These are phyloP conservation scores for Ostrea edulis DNA, from an alignment of 1,140 invertebrate species.

Conservation along the genomic window DNA sequence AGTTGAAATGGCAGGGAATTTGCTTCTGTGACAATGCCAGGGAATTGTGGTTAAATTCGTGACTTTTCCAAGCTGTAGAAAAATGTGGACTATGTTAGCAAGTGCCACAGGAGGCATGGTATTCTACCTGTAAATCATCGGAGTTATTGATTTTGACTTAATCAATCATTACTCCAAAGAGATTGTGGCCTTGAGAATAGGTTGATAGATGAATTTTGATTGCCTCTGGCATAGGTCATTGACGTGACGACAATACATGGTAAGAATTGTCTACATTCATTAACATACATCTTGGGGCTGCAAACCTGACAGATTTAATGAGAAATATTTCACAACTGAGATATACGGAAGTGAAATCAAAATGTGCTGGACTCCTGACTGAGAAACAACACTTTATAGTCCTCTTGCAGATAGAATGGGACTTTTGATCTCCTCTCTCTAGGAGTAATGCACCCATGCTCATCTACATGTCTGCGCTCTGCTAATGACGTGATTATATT, in stretches of 20 bases:
- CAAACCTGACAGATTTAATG: conserved; percentile 10
- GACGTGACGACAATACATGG: conserved; percentile 26
- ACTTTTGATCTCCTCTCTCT: background rate
- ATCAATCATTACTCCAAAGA: conserved; percentile 9
- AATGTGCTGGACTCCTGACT: background rate
- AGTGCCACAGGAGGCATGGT: background rate
- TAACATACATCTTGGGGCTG: conserved; percentile 11
- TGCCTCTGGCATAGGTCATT: conserved; percentile 33
- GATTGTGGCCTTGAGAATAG: conserved; percentile 11
- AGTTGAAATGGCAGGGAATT: background rate
- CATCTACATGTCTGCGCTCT: background rate
- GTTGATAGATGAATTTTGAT: conserved; percentile 31
- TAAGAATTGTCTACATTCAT: conserved; percentile 33
- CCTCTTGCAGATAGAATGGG: background rate
- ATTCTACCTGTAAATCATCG: conserved; percentile 24
- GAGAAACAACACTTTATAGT: background rate
- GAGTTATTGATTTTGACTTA: conserved; percentile 15
- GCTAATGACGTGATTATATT: background rate
- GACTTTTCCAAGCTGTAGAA: background rate
- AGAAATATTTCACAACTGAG: conserved; percentile 19
- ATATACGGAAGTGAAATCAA: conserved; percentile 37
- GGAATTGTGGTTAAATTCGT: conserved; percentile 2
- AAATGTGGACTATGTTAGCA: background rate
- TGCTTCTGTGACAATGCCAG: background rate
- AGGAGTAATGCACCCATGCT: background rate